A percentile compares a stretch with the other conserved stretches of the same genome.
Conservation (phyloP, 2,113 vertebrate genomes). For the Neolamprologus cancellatus region DNA sequence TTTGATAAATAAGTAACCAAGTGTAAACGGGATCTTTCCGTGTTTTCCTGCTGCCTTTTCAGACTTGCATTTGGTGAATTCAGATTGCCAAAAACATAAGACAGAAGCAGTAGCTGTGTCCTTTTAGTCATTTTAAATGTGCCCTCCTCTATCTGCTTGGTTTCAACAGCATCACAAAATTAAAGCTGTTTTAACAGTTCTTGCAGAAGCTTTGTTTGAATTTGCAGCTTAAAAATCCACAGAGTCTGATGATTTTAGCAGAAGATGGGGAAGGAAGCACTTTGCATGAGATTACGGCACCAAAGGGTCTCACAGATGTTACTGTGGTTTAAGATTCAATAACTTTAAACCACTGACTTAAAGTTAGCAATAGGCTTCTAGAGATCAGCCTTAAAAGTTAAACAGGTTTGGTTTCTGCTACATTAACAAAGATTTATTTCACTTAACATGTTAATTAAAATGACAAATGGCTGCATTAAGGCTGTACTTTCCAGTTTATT, state of each 20-base stretch:
- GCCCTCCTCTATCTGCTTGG: neutral
- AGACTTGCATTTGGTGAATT: neutral
- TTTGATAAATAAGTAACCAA: neutral
- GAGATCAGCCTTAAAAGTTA: neutral
- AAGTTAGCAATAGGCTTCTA: neutral
- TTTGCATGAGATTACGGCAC: neutral
- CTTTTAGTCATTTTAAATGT: neutral
- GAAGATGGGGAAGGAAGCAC: neutral
- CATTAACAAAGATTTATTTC: neutral
- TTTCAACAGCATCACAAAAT: neutral
- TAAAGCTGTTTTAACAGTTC: neutral
- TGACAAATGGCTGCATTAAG: neutral
- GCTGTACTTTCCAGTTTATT: neutral
- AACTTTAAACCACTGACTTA: neutral
- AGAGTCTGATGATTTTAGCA: neutral
- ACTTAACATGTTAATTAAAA: neutral
- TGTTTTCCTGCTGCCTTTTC: neutral
- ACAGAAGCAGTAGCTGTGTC: neutral
- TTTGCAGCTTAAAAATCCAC: neutral
- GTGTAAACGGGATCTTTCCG: neutral
- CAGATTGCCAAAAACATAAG: neutral
- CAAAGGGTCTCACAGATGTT: neutral
- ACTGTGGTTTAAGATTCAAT: neutral
- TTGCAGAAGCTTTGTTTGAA: neutral
- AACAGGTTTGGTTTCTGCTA: neutral